Evolutionary conservation across 1,140 invertebrate genomes (phyloP), one percentile per base, ranked within the genome.

Genomic region (Triops cancriformis): DNA sequence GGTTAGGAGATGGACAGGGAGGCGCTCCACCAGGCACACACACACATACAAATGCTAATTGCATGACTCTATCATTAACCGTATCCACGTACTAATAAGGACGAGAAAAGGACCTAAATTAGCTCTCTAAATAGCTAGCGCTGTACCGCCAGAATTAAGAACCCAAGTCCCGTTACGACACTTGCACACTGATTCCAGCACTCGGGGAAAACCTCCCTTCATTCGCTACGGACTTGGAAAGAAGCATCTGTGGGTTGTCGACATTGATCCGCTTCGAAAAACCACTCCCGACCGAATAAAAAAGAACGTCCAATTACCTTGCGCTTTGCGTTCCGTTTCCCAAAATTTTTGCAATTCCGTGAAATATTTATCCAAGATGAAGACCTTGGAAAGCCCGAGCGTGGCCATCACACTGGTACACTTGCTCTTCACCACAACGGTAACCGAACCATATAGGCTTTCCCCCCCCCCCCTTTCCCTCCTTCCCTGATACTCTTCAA

Each of bases 281-380:
- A 37, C 31, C 2, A 4, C 31, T 37, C 2, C 31, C 7, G 31
- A 37, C 31, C 7, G 31, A 37, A 37, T 37, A 37, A 37, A 7
- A 37, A 37, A 7, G 2, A 51, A 43, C 76, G n/a, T 26, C 80
- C 86, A 83, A n/a, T 83, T 90, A 95, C 94, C 94, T 94, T 96
- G 94, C 81, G 96, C 88, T 87, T 95, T 95, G 86, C 94, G 95
- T 86, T 96, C 94, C 76, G 94, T 96, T 86, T 97, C 94, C 94
- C 94, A 96, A 87, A 95, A 96, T 87, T 96, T 96, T 85, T 96
- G 94, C 85, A 96, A 88, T 87, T 96, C 94, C 79, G 93, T 96
- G 85, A 97, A 97, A 86, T 97, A 97, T 86, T 96, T 97, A 90
- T 97, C 95, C 88, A 97, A 90, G 85, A 97, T 96, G 90, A 96